Conservation (phyloP, 2,797 vertebrate species). For the Mormyrus proboscirostris region DNA sequence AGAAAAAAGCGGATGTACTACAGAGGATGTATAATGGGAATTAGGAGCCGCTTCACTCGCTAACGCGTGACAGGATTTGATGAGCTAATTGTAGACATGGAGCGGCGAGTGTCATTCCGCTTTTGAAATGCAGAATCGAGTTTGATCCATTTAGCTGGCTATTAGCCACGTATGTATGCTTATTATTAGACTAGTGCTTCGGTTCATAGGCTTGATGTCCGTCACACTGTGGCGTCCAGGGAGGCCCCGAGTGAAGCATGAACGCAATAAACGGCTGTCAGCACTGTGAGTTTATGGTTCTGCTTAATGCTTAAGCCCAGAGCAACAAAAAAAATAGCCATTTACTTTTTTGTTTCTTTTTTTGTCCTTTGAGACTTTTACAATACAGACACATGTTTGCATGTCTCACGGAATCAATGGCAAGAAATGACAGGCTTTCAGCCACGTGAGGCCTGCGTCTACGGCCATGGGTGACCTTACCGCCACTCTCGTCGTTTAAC, state of each 20-base stretch:
- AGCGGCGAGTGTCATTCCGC: neutral
- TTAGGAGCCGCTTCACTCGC: neutral
- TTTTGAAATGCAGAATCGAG: neutral
- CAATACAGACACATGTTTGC: neutral
- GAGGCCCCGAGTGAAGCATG: neutral
- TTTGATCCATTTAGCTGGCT: constrained; percentile 8
- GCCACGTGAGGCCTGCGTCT: neutral
- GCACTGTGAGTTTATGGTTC: neutral
- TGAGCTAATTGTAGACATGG: neutral
- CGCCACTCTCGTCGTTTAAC: neutral
- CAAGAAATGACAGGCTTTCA: neutral
- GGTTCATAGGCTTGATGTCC: neutral
- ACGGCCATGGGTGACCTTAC: neutral
- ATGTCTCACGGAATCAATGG: neutral
- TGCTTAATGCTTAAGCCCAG: neutral
- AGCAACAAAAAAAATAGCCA: neutral
- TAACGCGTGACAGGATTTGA: neutral
- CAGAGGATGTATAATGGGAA: neutral
- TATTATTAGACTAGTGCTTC: neutral
- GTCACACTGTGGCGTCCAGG: neutral
- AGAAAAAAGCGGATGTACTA: neutral
- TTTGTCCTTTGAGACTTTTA: neutral
- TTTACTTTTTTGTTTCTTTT: neutral
- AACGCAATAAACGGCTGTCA: neutral
- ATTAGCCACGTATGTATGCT: neutral